Evolutionary conservation across 1,140 invertebrate genomes (phyloP), one percentile per base, ranked within the genome.

Genomic region (Drosophila arawakana): DNA sequence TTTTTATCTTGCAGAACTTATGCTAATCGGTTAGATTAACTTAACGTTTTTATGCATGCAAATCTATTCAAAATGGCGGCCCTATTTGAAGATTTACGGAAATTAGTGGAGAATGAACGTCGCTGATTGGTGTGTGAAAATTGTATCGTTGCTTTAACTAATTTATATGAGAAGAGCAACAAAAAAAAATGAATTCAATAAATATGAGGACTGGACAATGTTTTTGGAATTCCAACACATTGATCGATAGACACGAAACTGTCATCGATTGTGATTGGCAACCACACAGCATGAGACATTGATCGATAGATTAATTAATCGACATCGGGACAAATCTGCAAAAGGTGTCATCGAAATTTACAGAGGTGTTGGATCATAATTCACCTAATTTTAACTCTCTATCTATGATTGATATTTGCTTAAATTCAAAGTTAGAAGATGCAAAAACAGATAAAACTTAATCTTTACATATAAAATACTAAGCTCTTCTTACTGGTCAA

Each of bases 111-210:
- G 46, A 41, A 39, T 43, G 58, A 71, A 79, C 76, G 63, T 71
- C 46, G 83, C 84, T 86, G 84, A 89, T 88, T 86, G 83, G 84
- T 86, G 83, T 88, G 83, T 86, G 83, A 83, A 89, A 86, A 86
- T 88, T 79, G 79, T 73, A 65, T 65, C 79, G 78, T 61, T 66
- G 52, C 35, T 9, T 39, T 10, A 35, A 2, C 25, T 70, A 55
- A 74, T 75, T 70, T 65, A 69, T 74, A 74, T 70, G 47, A 39
- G 55, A 60, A 61, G 52, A 43, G 21, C 13, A 52, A 69, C n/a
- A 37, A 30, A 30, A 30, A 30, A 6, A 61, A 41, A 67, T 43
- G 35, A 58, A 71, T 54, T 13, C 50, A 15, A 8, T 34, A 35
- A 30, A 30, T 30, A 30, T 30, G 25, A 30, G 25, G 5, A 18